Percentiles rank a stretch among this genome's conserved stretches.
These are phyloP conservation scores for Balearica regulorum DNA, from an alignment of 2,797 vertebrate species.

Conservation along the genomic window DNA sequence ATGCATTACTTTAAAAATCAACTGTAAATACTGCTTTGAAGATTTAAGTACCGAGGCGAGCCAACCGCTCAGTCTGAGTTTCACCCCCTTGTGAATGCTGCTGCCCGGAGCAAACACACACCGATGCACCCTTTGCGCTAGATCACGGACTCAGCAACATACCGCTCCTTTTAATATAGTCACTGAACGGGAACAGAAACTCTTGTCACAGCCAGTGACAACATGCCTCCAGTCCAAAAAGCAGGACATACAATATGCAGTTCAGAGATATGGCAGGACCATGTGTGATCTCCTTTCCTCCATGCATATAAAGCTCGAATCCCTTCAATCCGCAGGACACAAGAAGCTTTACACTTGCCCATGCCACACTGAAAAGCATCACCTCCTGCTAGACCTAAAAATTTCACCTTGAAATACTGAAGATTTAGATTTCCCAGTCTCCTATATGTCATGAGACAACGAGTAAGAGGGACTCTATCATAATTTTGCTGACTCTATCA, in stretches of 20 bases:
- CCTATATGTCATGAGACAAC: fast-evolving
- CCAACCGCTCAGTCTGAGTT: neutral
- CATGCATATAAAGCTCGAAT: neutral
- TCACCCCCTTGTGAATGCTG: neutral
- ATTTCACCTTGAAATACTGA: neutral
- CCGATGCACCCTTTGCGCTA: neutral
- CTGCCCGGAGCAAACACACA: neutral
- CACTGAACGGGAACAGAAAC: neutral
- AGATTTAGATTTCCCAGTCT: neutral
- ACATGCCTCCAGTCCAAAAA: neutral
- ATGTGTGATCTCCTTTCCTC: neutral
- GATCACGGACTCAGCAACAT: fast-evolving
- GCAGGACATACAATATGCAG: neutral
- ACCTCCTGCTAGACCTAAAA: neutral
- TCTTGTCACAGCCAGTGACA: neutral
- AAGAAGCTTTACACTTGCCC: neutral
- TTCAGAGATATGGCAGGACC: neutral
- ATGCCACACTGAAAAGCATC: neutral
- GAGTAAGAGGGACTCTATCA: neutral
- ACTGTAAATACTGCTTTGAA: neutral
- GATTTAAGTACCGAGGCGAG: neutral
- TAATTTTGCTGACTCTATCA: neutral
- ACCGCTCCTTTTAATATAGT: neutral
- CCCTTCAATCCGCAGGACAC: neutral
- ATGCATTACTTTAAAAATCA: neutral